phyloP scores from a whole-genome alignment of 2,113 vertebrate species.

The Apaloderma vittatum region DNA sequence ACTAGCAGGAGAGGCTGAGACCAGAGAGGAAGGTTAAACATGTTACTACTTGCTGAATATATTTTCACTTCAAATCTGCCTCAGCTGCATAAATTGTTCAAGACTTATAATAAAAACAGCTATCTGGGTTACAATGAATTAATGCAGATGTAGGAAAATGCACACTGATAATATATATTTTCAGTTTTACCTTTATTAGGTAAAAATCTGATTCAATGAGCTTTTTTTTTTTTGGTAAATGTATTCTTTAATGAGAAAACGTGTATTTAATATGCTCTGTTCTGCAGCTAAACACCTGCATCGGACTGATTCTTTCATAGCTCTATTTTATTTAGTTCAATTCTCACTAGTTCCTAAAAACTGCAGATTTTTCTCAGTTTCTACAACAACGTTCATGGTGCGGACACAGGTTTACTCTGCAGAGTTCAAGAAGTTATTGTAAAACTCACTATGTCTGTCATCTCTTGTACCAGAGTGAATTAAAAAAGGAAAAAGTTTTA shows the following conservation, averaged over 20 bases:
- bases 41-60: background rate
- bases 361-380: background rate
- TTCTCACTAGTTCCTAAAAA: background rate
- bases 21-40: conserved; percentile 52
- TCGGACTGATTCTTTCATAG: background rate
- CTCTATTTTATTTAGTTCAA: background rate
- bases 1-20: conserved; percentile 15
- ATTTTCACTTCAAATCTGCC: conserved; percentile 41
- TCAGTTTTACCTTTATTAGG: background rate
- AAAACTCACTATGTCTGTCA: background rate
- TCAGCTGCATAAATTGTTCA: conserved; percentile 29
- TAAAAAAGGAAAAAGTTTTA: background rate
- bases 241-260: background rate
- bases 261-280: background rate
- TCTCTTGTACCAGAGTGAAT: too few relatives aligned
- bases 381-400: background rate
- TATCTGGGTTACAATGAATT: background rate
- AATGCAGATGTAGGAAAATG: background rate
- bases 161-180: background rate
- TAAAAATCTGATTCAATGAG: background rate
- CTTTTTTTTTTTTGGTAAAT: background rate
- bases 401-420: background rate
- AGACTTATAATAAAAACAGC: background rate
- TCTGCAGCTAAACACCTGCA: background rate
- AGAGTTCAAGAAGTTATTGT: background rate